Evolutionary conservation across 2,888 invertebrate genomes (phyloP).

Genomic region (Xiphydria camelus): DNA sequence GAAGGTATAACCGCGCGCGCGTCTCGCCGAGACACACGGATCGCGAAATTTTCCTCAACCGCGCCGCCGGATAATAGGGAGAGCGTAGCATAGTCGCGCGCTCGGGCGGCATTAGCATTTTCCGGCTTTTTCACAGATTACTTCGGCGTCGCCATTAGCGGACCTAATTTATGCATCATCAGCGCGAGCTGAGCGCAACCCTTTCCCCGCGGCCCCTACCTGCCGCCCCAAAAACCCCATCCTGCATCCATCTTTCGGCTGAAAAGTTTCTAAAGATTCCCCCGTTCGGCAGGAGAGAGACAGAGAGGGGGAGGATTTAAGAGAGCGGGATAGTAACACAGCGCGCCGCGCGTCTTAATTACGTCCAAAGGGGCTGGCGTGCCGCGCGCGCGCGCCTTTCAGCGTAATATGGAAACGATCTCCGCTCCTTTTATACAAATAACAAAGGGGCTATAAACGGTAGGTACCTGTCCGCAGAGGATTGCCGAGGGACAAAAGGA

Average conservation of each 20-base stretch:
- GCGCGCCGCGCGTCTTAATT: constrained; percentile 46
- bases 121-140: constrained; percentile 37
- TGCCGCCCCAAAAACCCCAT: too few species aligned
- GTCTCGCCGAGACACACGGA: too few species aligned
- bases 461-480: constrained; percentile 40
- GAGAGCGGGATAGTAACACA: too few species aligned
- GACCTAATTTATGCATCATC: constrained; percentile 56
- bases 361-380: constrained; percentile 37
- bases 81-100: background rate
- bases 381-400: too few species aligned
- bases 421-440: constrained; percentile 25
- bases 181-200: constrained; percentile 38
- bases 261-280: constrained; percentile 53
- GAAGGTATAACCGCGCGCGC: too few species aligned
- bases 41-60: too few species aligned
- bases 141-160: constrained; percentile 49
- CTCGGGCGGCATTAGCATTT: constrained; percentile 36
- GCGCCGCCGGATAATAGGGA: too few species aligned
- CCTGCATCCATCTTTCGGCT: constrained; percentile 49
- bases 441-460: constrained; percentile 39
- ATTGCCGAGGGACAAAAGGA: constrained; percentile 37
- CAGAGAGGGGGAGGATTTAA: constrained; percentile 2
- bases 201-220: too few species aligned
- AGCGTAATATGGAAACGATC: constrained; percentile 28
- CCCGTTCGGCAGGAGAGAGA: constrained; percentile 11